Evolutionary conservation across 2,888 invertebrate genomes (phyloP).

Genomic region (Rhodophaea formosa): DNA sequence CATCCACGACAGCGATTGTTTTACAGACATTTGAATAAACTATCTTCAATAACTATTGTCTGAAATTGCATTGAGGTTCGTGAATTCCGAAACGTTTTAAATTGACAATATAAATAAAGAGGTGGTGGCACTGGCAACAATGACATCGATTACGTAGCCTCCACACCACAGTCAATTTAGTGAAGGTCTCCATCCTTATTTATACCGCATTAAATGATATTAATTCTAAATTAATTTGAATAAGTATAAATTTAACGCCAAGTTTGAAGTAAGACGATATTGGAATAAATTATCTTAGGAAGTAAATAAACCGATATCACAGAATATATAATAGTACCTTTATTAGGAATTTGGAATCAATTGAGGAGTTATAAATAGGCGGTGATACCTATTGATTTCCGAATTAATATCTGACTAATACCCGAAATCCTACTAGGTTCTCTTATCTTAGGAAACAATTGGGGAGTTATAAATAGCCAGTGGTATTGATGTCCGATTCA

Average conservation of each 20-base stretch:
- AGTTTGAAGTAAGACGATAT: neutral
- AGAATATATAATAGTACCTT: too few relatives aligned
- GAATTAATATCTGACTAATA: too few relatives aligned
- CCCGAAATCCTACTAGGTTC: too few relatives aligned
- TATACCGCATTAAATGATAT: neutral
- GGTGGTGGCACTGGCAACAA: neutral
- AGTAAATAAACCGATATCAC: too few relatives aligned
- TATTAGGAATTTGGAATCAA: too few relatives aligned
- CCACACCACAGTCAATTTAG: neutral
- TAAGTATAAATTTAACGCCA: neutral
- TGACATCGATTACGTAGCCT: neutral
- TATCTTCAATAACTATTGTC: neutral
- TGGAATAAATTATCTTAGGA: neutral
- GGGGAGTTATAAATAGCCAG: too few relatives aligned
- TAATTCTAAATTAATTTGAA: neutral
- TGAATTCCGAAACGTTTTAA: conserved; percentile 1
- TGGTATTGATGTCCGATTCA: too few relatives aligned
- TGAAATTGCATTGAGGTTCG: neutral
- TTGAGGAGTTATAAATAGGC: too few relatives aligned
- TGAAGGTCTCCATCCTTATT: conserved; percentile 4
- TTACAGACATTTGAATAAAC: neutral
- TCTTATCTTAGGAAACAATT: too few relatives aligned
- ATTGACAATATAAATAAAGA: neutral
- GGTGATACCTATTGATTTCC: too few relatives aligned
- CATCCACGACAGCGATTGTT: neutral